Evolutionary conservation across 2,888 invertebrate species (phyloP).

Genomic region (Leptinotarsa tumamoca): DNA sequence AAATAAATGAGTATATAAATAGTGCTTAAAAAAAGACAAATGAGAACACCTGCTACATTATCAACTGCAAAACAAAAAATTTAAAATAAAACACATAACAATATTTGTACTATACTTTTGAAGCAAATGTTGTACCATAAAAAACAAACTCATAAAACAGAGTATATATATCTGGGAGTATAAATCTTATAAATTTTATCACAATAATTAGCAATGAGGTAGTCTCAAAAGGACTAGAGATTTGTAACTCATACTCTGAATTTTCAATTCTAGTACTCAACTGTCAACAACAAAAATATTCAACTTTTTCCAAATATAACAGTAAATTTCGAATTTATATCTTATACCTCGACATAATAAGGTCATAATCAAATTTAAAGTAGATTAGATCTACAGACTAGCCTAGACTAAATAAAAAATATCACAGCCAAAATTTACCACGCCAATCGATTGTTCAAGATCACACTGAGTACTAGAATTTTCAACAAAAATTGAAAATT

Average conservation of each 20-base stretch:
- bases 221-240: constrained; percentile 51
- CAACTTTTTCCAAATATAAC: constrained; percentile 23
- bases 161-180: not conserved
- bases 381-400: constrained; percentile 45
- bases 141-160: constrained; percentile 20
- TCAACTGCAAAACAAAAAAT: not conserved
- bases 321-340: constrained; percentile 29
- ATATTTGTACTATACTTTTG: constrained; percentile 26
- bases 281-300: constrained; percentile 26
- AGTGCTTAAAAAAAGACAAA: not conserved
- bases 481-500: constrained; percentile 28
- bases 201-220: constrained; percentile 52
- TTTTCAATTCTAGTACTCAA: constrained; percentile 43
- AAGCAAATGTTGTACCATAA: constrained; percentile 25
- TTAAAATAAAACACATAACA: constrained; percentile 11
- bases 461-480: constrained; percentile 48
- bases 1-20: constrained; percentile 5
- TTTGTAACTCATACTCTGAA: constrained; percentile 17
- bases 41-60: not conserved
- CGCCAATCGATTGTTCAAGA: constrained; percentile 39
- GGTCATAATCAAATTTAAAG: constrained; percentile 33
- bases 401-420: constrained; percentile 44
- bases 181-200: constrained; percentile 41
- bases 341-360: constrained; percentile 21
- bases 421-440: constrained; percentile 54